Percentiles rank a stretch among this genome's conserved stretches.
Evolutionary conservation across 37 sponge, comb jelly and placozoan genomes (phyloP).

Genomic region (Spongilla lacustris): DNA sequence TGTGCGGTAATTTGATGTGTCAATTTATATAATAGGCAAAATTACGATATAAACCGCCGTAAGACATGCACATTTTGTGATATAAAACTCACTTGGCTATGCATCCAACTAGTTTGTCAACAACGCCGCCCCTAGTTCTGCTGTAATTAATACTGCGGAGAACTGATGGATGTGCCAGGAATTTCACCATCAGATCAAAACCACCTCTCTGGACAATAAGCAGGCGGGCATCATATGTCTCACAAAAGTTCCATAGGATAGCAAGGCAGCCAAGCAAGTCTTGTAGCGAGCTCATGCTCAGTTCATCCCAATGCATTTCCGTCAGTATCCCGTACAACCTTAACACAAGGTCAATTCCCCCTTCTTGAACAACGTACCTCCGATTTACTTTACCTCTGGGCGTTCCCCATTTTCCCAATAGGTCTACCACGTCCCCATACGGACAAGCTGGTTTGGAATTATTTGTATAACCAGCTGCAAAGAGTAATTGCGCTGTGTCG

Average conservation of each 20-base stretch:
- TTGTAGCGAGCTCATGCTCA: neutral
- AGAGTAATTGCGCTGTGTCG: too few species aligned
- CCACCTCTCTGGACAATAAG: slow-evolving; percentile 11
- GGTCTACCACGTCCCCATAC: neutral
- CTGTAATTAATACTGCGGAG: too few species aligned
- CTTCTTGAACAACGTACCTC: slow-evolving; percentile 18
- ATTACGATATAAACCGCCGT: too few species aligned
- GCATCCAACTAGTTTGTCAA: slow-evolving; percentile 12
- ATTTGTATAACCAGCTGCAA: too few species aligned
- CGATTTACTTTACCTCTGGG: slow-evolving; percentile 12
- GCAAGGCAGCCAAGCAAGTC: neutral
- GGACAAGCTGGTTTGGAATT: too few species aligned
- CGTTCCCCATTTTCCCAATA: neutral
- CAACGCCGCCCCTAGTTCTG: neutral
- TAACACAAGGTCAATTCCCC: slow-evolving; percentile 6
- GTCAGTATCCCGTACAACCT: neutral
- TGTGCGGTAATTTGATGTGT: too few species aligned
- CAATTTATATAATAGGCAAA: too few species aligned
- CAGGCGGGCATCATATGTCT: slow-evolving; percentile 3
- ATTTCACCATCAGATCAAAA: slow-evolving; percentile 11
- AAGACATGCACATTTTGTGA: too few species aligned
- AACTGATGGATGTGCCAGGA: neutral
- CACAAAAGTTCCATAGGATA: slow-evolving; percentile 20
- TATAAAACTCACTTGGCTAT: slow-evolving; percentile 15
- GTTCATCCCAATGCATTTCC: neutral